A percentile compares a stretch with the other conserved stretches of the same genome.
Evolutionary conservation across 2,888 invertebrate genomes (phyloP).

Genomic region (Sarcophaga variegata): DNA sequence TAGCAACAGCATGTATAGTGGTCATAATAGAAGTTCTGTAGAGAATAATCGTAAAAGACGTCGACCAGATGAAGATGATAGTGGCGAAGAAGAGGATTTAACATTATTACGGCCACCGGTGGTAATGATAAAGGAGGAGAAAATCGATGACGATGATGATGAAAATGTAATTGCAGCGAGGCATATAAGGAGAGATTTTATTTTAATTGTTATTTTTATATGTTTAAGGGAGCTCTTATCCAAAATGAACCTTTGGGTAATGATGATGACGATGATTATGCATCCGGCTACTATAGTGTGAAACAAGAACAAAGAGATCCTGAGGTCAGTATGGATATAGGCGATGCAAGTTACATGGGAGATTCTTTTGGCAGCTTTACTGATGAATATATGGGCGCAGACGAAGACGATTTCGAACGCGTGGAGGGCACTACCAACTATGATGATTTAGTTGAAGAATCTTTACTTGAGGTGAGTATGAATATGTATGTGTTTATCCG

Average conservation of each 20-base stretch:
- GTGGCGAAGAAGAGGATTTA: constrained; percentile 76
- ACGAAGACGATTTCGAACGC: constrained; percentile 71
- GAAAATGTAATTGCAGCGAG: constrained; percentile 11
- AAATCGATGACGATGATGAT: constrained; percentile 67
- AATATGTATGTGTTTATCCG: neutral
- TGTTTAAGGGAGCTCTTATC: constrained; percentile 53
- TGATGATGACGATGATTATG: constrained; percentile 66
- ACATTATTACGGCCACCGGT: constrained; percentile 76
- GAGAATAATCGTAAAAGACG: constrained; percentile 59
- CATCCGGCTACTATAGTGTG: constrained; percentile 57
- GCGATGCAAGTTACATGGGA: constrained; percentile 55
- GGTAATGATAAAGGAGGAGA: constrained; percentile 75
- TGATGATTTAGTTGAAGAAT: constrained; percentile 79
- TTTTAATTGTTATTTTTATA: neutral
- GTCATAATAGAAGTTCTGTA: constrained; percentile 36
- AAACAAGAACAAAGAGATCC: constrained; percentile 75
- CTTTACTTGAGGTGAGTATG: constrained; percentile 75
- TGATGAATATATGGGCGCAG: constrained; percentile 65
- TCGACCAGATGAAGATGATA: constrained; percentile 58
- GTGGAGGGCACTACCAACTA: constrained; percentile 73
- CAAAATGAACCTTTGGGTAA: constrained; percentile 60
- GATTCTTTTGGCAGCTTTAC: constrained; percentile 68
- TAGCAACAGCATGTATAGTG: constrained; percentile 23
- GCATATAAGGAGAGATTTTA: neutral
- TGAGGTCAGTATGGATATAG: constrained; percentile 72